Evolutionary conservation across 2,797 vertebrate genomes (phyloP), one percentile per base, ranked within the genome.

Genomic region (Babyrousa celebensis): DNA sequence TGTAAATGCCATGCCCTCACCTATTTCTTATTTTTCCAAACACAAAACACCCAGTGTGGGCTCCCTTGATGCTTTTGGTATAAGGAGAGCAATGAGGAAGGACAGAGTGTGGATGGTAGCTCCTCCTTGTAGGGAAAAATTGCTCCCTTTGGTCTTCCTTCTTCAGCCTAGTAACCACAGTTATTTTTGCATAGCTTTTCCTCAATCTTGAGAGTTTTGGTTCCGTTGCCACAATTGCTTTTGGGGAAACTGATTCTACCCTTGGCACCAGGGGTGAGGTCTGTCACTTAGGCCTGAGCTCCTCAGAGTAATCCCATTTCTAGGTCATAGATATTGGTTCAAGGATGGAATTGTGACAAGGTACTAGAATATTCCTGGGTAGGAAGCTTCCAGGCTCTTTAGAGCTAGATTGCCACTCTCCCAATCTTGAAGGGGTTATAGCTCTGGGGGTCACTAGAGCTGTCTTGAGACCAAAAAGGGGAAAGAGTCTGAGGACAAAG

Each of bases 11-110:
- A 56, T 72, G 15, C 25, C 16, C 7, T 96, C 60, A 79, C 6
- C 9, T 54, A 15, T 78, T 90, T 96, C 63, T 93, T 91, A 43
- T 75, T 15, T 87, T 88, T 85, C 71, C 87, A 71, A 90, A 77
- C 20, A 91, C 29, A 52, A 84, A 89, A 84, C 20, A 60, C 23
- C 27, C 15, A 58, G 15, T 85, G 52, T 85, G 63, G 32, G 17
- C 12, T 96, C 36, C 25, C n/a, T 71, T 89, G 77, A 86, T 40
- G 16, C 5, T 54, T 72, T 25, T 5, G 0, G 80, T 32, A 1
- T 82, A 23, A 89, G 43, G 52, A 60, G 32, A 79, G n/a, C 48
- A 86, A 56, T 18, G 65, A 95, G 58, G 72, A 89, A 79, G 56
- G 18, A 63, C 1, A 6, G 29, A 94, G 11, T 71, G 1, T 89